phyloP scores from a whole-genome alignment of 1,140 invertebrate species.

The Lepidotrigona ventralis region DNA sequence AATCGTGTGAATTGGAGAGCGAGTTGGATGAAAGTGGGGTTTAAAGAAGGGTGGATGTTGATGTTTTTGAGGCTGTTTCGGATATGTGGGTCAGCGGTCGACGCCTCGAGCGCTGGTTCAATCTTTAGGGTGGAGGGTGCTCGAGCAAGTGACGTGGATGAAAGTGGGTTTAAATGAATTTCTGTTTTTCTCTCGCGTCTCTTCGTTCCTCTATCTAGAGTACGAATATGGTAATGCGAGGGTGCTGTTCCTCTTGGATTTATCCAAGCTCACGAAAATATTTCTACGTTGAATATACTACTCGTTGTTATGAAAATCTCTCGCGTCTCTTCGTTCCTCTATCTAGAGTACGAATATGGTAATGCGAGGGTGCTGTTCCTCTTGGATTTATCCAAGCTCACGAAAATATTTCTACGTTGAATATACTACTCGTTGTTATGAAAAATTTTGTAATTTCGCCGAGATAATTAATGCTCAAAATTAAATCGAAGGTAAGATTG shows the following conservation, averaged over 20 bases:
- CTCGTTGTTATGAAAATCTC: too few relatives aligned
- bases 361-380: background rate
- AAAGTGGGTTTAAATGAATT: background rate
- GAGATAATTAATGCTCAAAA: too few relatives aligned
- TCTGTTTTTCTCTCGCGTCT: background rate
- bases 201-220: background rate
- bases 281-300: too few relatives aligned
- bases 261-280: too few relatives aligned
- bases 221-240: too few relatives aligned
- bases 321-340: too few relatives aligned
- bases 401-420: too few relatives aligned
- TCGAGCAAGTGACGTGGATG: background rate
- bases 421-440: too few relatives aligned
- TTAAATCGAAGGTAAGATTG: background rate
- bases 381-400: too few relatives aligned
- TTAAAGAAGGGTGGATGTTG: background rate
- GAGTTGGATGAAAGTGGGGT: background rate
- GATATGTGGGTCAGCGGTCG: slow-evolving; percentile 41
- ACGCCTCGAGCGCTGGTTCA: background rate
- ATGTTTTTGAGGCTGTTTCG: background rate
- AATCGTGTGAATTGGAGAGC: background rate
- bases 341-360: background rate
- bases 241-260: background rate
- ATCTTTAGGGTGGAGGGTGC: background rate
- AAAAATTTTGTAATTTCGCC: too few relatives aligned